Percentiles rank a stretch among this genome's conserved stretches.
These are phyloP conservation scores for Acropternis orthonyx DNA, from an alignment of 2,797 vertebrate genomes.

Conservation along the genomic window DNA sequence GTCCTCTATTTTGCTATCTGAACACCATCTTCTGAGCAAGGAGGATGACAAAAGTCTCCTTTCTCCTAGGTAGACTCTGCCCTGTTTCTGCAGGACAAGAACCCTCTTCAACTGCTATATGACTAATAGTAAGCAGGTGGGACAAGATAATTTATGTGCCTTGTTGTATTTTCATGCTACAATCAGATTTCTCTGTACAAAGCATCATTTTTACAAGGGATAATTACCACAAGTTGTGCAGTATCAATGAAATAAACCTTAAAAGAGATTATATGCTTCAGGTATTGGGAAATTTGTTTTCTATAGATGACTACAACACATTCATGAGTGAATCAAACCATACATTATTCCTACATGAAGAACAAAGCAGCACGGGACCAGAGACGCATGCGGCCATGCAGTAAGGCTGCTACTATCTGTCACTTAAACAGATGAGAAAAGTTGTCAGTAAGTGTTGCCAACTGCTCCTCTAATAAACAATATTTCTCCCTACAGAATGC, in stretches of 20 bases:
- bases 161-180: background rate
- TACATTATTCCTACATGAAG: background rate
- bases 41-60: background rate
- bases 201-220: background rate
- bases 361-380: background rate
- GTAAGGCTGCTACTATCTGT: background rate
- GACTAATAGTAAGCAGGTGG: background rate
- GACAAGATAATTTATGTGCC: background rate
- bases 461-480: conserved; percentile 3
- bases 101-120: background rate
- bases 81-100: background rate
- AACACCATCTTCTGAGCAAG: background rate
- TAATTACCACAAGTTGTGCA: background rate
- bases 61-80: background rate
- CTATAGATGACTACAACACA: background rate
- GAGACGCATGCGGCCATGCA: background rate
- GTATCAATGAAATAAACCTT: background rate
- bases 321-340: background rate
- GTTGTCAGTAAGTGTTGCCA: background rate
- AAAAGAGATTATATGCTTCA: background rate
- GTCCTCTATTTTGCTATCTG: background rate
- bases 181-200: background rate
- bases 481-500: conserved; percentile 27
- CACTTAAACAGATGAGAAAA: conserved; percentile 20
- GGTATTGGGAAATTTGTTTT: background rate